Conservation (phyloP, 2,113 vertebrate genomes). For the Suricata suricatta region DNA sequence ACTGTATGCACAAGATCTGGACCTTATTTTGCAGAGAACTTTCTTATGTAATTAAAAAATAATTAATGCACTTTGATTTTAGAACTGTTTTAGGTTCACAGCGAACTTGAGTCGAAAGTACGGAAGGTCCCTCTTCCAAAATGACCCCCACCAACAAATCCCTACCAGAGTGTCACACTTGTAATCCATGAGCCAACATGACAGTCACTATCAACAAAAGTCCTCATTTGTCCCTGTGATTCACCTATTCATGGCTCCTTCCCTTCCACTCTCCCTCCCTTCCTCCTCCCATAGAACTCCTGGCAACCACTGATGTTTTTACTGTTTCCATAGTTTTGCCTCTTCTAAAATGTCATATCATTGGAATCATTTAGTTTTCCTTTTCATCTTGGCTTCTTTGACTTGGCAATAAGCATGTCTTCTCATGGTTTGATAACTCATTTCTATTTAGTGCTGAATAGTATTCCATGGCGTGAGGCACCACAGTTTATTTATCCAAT, state of each 20-base stretch:
- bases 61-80: neutral
- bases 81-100: neutral
- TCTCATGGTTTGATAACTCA: neutral
- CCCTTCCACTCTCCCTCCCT: neutral
- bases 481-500: neutral
- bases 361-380: neutral
- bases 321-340: neutral
- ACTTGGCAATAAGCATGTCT: neutral
- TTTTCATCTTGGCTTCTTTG: neutral
- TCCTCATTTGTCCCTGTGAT: neutral
- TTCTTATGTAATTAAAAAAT: slow-evolving; percentile 11
- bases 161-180: neutral
- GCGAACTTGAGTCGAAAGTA: neutral
- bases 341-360: neutral
- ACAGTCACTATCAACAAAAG: neutral
- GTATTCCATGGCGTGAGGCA: neutral
- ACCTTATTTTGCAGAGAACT: slow-evolving; percentile 46
- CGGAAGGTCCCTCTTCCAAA: neutral
- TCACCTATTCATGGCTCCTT: neutral
- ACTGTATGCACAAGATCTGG: slow-evolving; percentile 17
- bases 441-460: neutral
- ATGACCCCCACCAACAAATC: neutral
- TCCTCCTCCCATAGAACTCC: neutral
- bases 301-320: neutral
- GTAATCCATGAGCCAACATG: neutral